Evolutionary conservation across 2,113 vertebrate genomes (phyloP), one percentile per base, ranked within the genome.

Genomic region (Lasiurus cinereus): DNA sequence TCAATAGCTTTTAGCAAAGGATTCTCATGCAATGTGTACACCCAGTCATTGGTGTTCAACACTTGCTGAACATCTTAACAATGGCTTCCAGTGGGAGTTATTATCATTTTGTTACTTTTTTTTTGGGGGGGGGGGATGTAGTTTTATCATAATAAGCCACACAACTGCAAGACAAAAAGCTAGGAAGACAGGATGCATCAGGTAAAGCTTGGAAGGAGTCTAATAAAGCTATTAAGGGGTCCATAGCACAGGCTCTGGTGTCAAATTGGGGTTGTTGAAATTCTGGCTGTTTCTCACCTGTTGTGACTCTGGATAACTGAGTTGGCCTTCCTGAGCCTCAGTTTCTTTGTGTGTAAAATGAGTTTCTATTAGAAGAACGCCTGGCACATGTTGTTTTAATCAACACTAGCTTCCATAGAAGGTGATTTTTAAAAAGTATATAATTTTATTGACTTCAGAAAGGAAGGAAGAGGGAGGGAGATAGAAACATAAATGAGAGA

Each of bases 261-360:
- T 62, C 50, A 54, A 12, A 59, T 16, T 50, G 36, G 8, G 6
- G 2, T 27, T 12, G 15, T 76, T 90, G n/a, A 87, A 77, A 82
- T n/a, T 43, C 9, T 77, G 59, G 5, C 22, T 88, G 24, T 66
- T 22, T 73, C 21, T 86, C 8, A 88, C 31, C n/a, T 52, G 10
- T 19, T 66, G 7, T 54, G 36, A 90, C n/a, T 92, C 76, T 66
- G 50, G 13, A 50, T 76, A 59, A 70, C 50, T 29, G 46, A 69
- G 22, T n/a, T 48, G 48, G 48, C 7, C 31, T 92, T 79, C n/a
- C 13, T 19, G 72, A 59, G 24, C 18, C 64, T 64, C 72, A 33
- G 19, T 50, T 78, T 85, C 6, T 88, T 85, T 33, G 43, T 64
- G 39, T 91, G 18, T 91, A 83, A 87, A 95, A 50, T 43, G 6